phyloP scores from a whole-genome alignment of 2,888 invertebrate genomes.

The Zonitis immaculata region DNA sequence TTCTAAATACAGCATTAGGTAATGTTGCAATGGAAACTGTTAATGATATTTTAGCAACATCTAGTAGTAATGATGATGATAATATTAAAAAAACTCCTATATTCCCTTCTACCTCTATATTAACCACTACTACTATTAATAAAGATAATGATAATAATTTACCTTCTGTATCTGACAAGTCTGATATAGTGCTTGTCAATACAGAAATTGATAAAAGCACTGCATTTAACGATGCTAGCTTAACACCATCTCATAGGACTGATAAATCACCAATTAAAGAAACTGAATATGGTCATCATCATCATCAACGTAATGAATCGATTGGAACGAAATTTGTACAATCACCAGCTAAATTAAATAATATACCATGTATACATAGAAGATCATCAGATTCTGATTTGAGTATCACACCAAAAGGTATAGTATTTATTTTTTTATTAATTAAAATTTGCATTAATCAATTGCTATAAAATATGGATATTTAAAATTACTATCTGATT shows the following conservation, averaged over 20 bases:
- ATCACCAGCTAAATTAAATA: conserved; percentile 53
- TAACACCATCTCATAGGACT: conserved; percentile 44
- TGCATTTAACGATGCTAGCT: conserved; percentile 42
- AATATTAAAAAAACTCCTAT: conserved; percentile 16
- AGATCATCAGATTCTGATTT: conserved; percentile 92
- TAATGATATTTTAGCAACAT: conserved; percentile 41
- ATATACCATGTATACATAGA: conserved; percentile 57
- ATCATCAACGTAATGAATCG: conserved; percentile 54
- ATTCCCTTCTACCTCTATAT: conserved; percentile 12
- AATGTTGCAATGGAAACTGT: conserved; percentile 56
- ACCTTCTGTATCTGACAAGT: conserved; percentile 10
- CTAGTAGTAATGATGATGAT: conserved; percentile 23
- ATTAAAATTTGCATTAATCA: background rate
- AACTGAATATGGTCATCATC: conserved; percentile 19
- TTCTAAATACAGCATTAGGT: conserved; percentile 55
- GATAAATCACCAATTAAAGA: conserved; percentile 38
- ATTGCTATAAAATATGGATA: background rate
- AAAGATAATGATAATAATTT: conserved; percentile 11
- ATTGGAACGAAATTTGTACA: conserved; percentile 53
- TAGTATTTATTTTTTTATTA: conserved; percentile 28
- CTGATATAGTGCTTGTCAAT: conserved; percentile 36
- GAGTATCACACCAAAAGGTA: conserved; percentile 91
- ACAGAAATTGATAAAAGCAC: conserved; percentile 42
- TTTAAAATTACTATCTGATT: background rate
- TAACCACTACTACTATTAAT: conserved; percentile 25